Conservation (phyloP, 2,797 vertebrate species). For the Falco peregrinus region DNA sequence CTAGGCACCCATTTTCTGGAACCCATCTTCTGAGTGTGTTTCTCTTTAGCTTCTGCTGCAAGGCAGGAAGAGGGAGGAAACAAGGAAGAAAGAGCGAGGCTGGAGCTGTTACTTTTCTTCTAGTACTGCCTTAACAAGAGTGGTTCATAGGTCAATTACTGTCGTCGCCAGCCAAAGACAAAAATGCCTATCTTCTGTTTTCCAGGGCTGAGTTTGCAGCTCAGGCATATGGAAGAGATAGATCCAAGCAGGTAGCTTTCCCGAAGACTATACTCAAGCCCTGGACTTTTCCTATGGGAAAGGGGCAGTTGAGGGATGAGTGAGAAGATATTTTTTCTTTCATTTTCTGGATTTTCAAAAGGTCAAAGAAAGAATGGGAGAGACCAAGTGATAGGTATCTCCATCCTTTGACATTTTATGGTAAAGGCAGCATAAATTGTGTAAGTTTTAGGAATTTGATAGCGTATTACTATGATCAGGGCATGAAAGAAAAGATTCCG, state of each 20-base stretch:
- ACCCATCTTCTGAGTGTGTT: background rate
- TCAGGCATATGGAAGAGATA: background rate
- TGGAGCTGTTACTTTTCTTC: background rate
- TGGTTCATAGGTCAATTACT: background rate
- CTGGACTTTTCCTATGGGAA: background rate
- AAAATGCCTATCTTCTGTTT: background rate
- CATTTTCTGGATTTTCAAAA: background rate
- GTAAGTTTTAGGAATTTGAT: background rate
- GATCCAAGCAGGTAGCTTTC: background rate
- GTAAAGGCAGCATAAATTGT: background rate
- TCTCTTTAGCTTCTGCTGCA: background rate
- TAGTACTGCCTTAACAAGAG: background rate
- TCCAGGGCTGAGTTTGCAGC: background rate
- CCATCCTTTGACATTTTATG: background rate
- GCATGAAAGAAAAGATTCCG: background rate
- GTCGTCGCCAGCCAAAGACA: background rate
- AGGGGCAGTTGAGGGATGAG: background rate
- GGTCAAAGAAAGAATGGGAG: background rate
- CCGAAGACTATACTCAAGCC: background rate
- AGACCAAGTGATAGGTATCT: background rate
- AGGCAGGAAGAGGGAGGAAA: background rate
- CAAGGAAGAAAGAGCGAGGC: background rate
- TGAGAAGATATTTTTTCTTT: background rate
- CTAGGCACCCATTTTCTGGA: background rate
- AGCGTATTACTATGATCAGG: background rate